Evolutionary conservation across 2,113 vertebrate species (phyloP).

Genomic region (Dolichotis patagonum): DNA sequence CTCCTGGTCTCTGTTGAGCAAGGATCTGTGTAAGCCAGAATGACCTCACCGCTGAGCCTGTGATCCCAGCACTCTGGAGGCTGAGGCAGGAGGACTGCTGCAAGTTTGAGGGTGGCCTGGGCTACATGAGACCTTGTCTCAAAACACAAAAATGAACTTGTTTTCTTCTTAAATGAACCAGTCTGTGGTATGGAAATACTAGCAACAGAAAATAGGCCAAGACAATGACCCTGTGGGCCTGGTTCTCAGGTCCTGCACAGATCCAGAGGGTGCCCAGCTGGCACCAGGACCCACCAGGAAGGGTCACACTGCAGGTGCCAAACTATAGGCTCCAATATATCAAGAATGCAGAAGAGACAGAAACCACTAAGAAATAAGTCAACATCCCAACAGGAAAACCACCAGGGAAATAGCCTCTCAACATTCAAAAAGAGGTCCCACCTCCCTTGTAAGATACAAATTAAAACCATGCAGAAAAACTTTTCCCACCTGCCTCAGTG

Average conservation of each 20-base stretch:
- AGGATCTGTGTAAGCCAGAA: not conserved
- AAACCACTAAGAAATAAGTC: not conserved
- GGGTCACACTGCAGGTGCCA: not conserved
- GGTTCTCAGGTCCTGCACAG: not conserved
- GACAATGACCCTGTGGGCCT: not conserved
- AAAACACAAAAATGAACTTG: not conserved
- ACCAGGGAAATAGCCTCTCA: not conserved
- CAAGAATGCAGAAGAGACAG: not conserved
- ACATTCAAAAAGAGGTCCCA: not conserved
- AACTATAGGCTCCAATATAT: not conserved
- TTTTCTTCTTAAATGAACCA: no score
- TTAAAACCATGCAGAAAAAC: not conserved
- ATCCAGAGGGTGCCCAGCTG: not conserved
- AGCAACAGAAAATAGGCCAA: not conserved
- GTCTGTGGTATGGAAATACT: not conserved
- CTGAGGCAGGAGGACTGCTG: not conserved
- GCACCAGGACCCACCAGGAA: not conserved
- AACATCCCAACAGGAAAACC: not conserved
- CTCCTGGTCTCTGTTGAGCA: not conserved
- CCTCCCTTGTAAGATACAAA: not conserved
- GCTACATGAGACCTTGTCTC: not conserved
- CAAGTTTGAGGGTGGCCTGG: not conserved
- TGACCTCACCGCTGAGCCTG: not conserved
- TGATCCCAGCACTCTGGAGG: not conserved
- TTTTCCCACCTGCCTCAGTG: not conserved